phyloP scores from a whole-genome alignment of 1,140 invertebrate genomes.

The Globodera rostochiensis region DNA sequence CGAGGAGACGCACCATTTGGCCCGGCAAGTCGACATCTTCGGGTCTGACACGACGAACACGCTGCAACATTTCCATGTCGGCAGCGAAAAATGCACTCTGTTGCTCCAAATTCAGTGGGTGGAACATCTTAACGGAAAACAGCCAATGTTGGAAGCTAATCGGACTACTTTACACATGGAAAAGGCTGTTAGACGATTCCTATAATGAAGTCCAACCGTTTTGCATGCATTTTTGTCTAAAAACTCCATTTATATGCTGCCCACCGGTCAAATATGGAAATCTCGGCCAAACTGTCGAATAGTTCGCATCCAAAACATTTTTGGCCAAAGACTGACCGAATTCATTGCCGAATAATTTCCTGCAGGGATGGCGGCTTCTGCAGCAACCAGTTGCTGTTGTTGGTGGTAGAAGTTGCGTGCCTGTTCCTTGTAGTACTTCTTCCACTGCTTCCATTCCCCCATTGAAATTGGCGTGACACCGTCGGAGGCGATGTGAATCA shows the following conservation, averaged over 20 bases:
- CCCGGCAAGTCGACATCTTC: conserved; percentile 49
- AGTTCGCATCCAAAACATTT: not conserved
- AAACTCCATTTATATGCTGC: conserved; percentile 5
- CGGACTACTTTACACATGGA: not conserved
- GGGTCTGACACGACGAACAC: conserved; percentile 44
- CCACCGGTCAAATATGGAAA: not conserved
- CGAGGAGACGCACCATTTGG: not conserved
- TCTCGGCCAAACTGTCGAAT: not conserved
- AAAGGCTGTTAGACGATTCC: conserved; percentile 2
- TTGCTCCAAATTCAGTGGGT: conserved; percentile 41
- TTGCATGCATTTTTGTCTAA: conserved; percentile 5
- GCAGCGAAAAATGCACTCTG: conserved; percentile 29
- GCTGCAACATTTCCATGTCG: conserved; percentile 49
- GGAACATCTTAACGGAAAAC: conserved; percentile 37
- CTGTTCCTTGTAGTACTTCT: conserved; percentile 34
- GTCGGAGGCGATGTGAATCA: conserved; percentile 51
- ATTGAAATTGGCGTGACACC: conserved; percentile 43
- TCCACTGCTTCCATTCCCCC: conserved; percentile 42
- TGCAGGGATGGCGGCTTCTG: not conserved
- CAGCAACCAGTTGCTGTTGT: conserved; percentile 13
- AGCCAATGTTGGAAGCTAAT: not conserved
- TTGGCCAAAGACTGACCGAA: conserved; percentile 9
- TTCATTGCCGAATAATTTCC: not conserved
- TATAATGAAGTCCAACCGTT: conserved; percentile 5
- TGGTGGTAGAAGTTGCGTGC: conserved; percentile 24